Evolutionary conservation across 2,113 vertebrate genomes (phyloP).

Genomic region (Symphodus melops): DNA sequence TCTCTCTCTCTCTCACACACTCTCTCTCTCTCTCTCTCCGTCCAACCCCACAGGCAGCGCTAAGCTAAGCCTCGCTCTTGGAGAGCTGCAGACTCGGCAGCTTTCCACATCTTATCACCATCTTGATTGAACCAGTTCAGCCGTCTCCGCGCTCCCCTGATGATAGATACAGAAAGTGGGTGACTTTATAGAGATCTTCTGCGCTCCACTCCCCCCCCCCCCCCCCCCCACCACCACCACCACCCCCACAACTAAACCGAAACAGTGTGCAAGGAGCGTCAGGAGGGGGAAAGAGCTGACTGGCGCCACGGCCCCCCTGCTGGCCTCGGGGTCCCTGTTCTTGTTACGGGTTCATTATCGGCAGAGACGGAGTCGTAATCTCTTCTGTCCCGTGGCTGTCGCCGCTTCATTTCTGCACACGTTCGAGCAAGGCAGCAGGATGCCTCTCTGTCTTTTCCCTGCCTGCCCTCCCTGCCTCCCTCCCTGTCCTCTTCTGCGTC

Average conservation of each 20-base stretch:
- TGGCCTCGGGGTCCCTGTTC: constrained; percentile 39
- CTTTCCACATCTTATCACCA: constrained; percentile 74
- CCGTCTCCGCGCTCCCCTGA: constrained; percentile 56
- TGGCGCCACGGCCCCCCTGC: constrained; percentile 39
- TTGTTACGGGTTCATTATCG: constrained; percentile 74
- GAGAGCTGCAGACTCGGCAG: constrained; percentile 72
- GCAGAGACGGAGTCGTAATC: constrained; percentile 63
- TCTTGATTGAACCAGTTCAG: constrained; percentile 73
- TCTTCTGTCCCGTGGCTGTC: constrained; percentile 69
- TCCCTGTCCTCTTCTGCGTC: not conserved
- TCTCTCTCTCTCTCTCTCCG: too few species aligned
- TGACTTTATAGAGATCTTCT: constrained; percentile 64
- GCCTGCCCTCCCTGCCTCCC: not conserved
- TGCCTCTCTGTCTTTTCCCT: not conserved
- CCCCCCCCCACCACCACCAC: too few species aligned
- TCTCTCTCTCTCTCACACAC: too few species aligned
- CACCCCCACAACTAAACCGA: too few species aligned
- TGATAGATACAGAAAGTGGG: constrained; percentile 69
- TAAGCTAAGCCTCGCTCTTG: constrained; percentile 57
- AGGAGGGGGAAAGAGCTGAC: constrained; percentile 63
- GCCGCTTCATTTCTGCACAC: constrained; percentile 41
- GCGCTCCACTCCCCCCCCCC: not conserved
- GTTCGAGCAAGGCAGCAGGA: constrained; percentile 27
- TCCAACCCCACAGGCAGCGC: constrained; percentile 47
- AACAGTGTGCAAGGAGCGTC: constrained; percentile 8